These are phyloP conservation scores for Electrona antarctica DNA, from an alignment of 2,113 vertebrate genomes.

Conservation along the genomic window DNA sequence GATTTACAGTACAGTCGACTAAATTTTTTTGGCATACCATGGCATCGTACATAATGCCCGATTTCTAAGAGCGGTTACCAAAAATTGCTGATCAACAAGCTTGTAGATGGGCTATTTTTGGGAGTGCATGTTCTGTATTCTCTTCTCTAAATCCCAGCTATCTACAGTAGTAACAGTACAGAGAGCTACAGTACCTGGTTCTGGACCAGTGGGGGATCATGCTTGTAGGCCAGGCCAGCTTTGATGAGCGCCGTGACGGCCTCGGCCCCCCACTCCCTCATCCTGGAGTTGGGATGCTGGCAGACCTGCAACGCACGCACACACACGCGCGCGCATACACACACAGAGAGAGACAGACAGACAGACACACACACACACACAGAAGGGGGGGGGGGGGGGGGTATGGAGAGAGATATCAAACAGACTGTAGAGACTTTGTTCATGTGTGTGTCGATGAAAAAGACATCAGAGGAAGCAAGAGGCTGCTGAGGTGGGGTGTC, in stretches of 20 bases:
- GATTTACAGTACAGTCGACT: too few species aligned
- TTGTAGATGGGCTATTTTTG: neutral
- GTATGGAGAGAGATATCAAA: neutral
- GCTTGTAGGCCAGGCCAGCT: slow-evolving; percentile 91
- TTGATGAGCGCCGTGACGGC: slow-evolving; percentile 96
- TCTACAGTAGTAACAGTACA: neutral
- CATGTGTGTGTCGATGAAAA: neutral
- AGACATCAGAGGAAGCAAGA: slow-evolving; percentile 37
- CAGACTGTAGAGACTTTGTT: neutral
- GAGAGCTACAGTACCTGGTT: slow-evolving; percentile 86
- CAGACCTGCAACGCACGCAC: slow-evolving; percentile 85
- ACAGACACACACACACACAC: slow-evolving; percentile 3
- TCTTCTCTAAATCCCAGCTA: too few species aligned
- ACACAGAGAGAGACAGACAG: slow-evolving; percentile 59
- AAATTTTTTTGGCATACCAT: too few species aligned
- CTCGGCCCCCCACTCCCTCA: slow-evolving; percentile 99
- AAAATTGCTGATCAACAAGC: neutral
- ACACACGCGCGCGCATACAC: slow-evolving; percentile 45
- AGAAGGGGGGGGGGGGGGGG: too few species aligned
- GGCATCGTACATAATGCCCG: too few species aligned
- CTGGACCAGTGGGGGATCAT: slow-evolving; percentile 90
- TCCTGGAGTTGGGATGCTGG: slow-evolving; percentile 96
- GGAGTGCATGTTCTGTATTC: too few species aligned
- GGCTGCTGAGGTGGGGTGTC: slow-evolving; percentile 7
- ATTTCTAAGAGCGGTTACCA: too few species aligned